These are phyloP conservation scores for Ctenodactylus gundi DNA, from an alignment of 2,113 vertebrate species.

Conservation along the genomic window DNA sequence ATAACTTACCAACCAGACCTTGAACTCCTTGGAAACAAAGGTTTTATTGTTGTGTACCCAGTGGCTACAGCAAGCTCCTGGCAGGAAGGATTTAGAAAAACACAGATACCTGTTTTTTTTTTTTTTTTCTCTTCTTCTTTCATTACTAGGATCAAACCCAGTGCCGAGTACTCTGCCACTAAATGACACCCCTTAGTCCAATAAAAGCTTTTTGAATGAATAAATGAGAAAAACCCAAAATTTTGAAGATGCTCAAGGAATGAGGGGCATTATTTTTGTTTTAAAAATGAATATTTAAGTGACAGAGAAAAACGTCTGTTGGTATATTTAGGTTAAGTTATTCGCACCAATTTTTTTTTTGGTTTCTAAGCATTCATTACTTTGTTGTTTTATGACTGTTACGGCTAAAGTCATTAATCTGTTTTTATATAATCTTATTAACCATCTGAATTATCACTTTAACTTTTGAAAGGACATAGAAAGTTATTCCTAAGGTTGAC, in stretches of 20 bases:
- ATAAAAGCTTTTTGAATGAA: conserved; percentile 6
- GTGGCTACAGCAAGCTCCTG: not conserved
- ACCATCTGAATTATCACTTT: not conserved
- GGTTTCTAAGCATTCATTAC: not conserved
- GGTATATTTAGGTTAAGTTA: not conserved
- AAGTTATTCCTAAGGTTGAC: not conserved
- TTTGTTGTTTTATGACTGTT: not conserved
- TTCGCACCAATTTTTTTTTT: not conserved
- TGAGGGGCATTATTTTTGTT: not conserved
- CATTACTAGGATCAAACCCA: not conserved
- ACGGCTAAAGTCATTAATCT: not conserved
- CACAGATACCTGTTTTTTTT: not conserved
- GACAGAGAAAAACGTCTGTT: not conserved
- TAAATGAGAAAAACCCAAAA: not conserved
- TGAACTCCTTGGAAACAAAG: not conserved
- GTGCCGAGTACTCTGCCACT: not conserved
- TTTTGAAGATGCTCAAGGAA: not conserved
- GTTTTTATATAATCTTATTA: not conserved
- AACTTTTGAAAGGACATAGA: not conserved
- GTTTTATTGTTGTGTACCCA: not conserved
- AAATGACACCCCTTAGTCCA: not conserved
- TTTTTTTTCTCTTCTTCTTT: not conserved
- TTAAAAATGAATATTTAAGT: conserved; percentile 6
- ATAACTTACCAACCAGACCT: not conserved
- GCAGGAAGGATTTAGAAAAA: not conserved